Evolutionary conservation across 1,140 invertebrate species (phyloP), one percentile per base, ranked within the genome.

Genomic region (Drosophila parvula): DNA sequence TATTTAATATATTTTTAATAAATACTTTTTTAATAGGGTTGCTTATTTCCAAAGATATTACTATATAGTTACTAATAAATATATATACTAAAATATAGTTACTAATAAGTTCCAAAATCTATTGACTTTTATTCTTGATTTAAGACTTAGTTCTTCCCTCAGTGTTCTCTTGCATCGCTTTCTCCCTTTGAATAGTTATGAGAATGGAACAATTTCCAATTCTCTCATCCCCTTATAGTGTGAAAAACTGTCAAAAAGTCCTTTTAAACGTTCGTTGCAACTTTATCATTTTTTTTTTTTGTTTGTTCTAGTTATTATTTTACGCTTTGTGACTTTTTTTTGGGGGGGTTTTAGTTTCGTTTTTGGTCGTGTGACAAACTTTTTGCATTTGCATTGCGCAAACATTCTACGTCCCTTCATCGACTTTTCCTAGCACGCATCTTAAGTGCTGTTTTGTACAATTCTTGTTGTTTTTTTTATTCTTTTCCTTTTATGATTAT

Each of bases 241-340:
- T 67, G 51, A 59, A 70, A 73, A 79, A 81, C 71, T 80, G 80
- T 88, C 84, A 57, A 55, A 88, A 88, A 88, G 83, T 88, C 80
- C 12, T 73, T 79, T 71, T 59, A 69, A 74, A 61, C 44, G 65
- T 81, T 85, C 74, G 68, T 59, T 77, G 22, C 32, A 64, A 38
- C 59, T 75, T 76, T 65, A 36, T 8, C 14, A 59, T 43, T 73
- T 68, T 45, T 44, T 41, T 58, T 22, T 5, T 67, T 14, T 38
- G 50, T 55, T 38, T 67, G 32, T 76, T 73, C 63, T 63, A 78
- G 57, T 75, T 84, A 78, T 84, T 84, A 78, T 78, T 82, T 78
- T 38, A 47, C 61, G 64, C 70, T 86, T 73, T 85, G 60, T 61
- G 43, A 56, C 56, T 67, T 79, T 75, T 22, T 22, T 22, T 22